Evolutionary conservation across 2,113 vertebrate species (phyloP), one percentile per base, ranked within the genome.

Genomic region (Gallinago paraguaiae): DNA sequence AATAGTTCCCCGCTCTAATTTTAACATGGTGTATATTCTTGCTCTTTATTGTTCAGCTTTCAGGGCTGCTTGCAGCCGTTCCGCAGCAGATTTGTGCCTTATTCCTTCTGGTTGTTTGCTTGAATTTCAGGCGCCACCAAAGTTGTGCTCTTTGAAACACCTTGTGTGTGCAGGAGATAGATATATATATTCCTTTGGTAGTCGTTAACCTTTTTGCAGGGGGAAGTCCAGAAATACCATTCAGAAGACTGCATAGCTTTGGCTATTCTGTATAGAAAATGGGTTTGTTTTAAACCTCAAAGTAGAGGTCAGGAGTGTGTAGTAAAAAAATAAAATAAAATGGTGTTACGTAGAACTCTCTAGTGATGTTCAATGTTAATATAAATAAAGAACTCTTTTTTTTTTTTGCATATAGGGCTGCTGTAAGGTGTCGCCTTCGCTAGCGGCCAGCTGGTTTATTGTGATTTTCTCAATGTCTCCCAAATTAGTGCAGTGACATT

Each of bases 401-500:
- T 80, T 76, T 41, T 63, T 78, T 86, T 59, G 75, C 85, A 27
- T 88, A 16, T 90, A 97, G 97, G 95, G 64, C 23, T 82, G 51
- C 89, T 96, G 91, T 90, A 91, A 95, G 90, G 74, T 96, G 96
- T 97, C 95, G 96, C 97, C 95, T 97, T 97, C 71, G 8, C 79
- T 97, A 88, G 95, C 94, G 93, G 64, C 96, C 96, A 91, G 95
- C 95, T 97, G 93, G 92, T 97, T 78, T 82, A 24, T 22, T 81
- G 89, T 86, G 86, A 53, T 82, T 95, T 96, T 91, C 81, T 97
- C 76, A 74, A 64, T 96, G 95, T 97, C 67, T 95, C 96, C 92
- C 95, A 78, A 77, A 95, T 59, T 95, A 97, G 92, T 96, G 87
- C 96, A 96, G 95, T 97, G 95, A 77, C 92, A 13, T 94, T 97